Base-by-base conservation (phyloP, 30 jellyfish, hydroid and myxozoan species). In the Hydractinia symbiolongicarpus region DNA sequence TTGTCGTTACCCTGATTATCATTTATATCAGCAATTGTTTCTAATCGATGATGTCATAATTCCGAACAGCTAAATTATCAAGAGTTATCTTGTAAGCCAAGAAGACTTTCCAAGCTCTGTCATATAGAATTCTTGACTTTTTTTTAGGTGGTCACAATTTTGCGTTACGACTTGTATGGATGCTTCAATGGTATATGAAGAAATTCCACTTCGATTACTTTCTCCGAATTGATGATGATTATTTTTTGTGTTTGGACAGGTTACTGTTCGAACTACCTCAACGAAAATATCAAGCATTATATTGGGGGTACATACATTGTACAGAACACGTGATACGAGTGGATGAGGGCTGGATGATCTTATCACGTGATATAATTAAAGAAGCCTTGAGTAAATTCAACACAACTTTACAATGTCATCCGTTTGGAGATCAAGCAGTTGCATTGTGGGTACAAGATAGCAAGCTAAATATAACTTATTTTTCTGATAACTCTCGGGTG, bases 231-330 rank as follows among this genome's bases (percentile, higher is more conserved):
- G 98, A 91, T 66, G 98, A 91, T 73, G 98, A 91, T 50, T 87
- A 91, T 74, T 91, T 86, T 53, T 76, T 91, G 8, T 91, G 98
- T 81, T 77, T 91, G 70, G 95, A 91, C 8, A 89, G 95, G 7
- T 88, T 91, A 49, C 77, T 83, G 5, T 49, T 16, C 72, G 98
- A 91, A 82, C 95, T 91, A 15, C 98, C 95, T 8, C 68, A 68
- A 19, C 82, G 98, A 73, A 95, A 91, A 10, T 82, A 76, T 49
- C 52, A 78, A 50, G 86, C 89, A 5, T 66, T 91, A 7, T 91
- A 91, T 77, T 91, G 98, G 98, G 98, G 98, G 9, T 91, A 74
- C 86, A 67, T 86, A 50, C 98, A 91, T 67, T 91, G 98, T 56
- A 74, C 81, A 20, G 80, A 78, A 14, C 79, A 75, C 14, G 91